Evolutionary conservation across 2,888 invertebrate species (phyloP), one percentile per base, ranked within the genome.

Genomic region (Rotaria magnacalcarata): DNA sequence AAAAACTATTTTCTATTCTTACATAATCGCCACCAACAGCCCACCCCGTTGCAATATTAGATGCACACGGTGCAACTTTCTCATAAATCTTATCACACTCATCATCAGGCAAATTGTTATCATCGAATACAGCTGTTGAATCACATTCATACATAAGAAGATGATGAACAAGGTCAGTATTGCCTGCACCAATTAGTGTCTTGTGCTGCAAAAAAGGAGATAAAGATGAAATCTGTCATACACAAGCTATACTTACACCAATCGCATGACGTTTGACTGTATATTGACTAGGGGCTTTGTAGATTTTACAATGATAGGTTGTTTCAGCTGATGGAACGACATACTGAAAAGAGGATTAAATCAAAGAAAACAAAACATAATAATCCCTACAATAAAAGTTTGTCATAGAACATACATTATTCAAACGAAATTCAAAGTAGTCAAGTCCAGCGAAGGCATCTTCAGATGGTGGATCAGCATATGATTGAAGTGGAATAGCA

Each of bases 91-190:
- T n/a, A n/a, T 14, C n/a, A 60, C 60, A 60, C 27, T 14, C 4
- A 60, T n/a, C 60, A 34, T 27, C n/a, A 16, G 74, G 60, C 21
- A 84, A 58, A 34, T 80, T 84, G 21, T 52, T 47, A 41, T 84
- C 86, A 56, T 84, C 24, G 56, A 60, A 86, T 34, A 54, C 34
- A 8, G 58, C 24, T 58, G n/a, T 24, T 24, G 27, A 60, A 41
- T n/a, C 47, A 84, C 86, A 86, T 60, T 86, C 86, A 74, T 86
- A 86, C 34, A 86, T 14, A 10, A 86, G 16, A 14, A 75, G 34
- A 86, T 86, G 86, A 84, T 86, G 86, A 84, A 86, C 84, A 54
- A 52, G 27, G 52, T 50, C 34, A 24, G n/a, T 0, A 58, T 58
- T 24, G n/a, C n/a, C n/a, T 58, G 58, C 5, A 58, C n/a, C n/a